Percentiles rank a stretch among this genome's conserved stretches.
These are phyloP conservation scores for Platerodrilus igneus DNA, from an alignment of 2,888 invertebrate genomes.

Conservation along the genomic window DNA sequence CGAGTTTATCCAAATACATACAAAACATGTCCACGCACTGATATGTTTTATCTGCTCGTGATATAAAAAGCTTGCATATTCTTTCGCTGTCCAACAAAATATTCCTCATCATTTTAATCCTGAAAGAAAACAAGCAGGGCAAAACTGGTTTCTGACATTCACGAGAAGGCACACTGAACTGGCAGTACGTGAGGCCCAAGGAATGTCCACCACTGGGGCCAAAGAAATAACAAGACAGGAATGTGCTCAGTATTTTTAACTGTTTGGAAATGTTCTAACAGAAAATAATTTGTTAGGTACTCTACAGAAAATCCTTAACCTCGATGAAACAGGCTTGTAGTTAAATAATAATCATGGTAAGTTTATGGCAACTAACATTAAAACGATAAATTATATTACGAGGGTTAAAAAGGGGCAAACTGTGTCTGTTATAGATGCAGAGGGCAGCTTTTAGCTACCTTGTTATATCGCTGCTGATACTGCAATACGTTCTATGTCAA, in stretches of 20 bases:
- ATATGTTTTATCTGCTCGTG: no score
- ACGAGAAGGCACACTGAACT: slow-evolving; percentile 12
- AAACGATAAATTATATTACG: no score
- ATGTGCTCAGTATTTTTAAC: slow-evolving; percentile 17
- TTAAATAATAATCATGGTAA: no score
- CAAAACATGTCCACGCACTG: slow-evolving; percentile 15
- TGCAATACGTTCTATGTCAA: no score
- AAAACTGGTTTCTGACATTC: slow-evolving; percentile 16
- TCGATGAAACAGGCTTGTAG: slow-evolving; percentile 11
- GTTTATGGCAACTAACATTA: no score
- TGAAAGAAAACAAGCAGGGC: slow-evolving; percentile 13
- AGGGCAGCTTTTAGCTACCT: no score
- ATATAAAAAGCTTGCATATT: slow-evolving; percentile 17
- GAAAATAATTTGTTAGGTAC: slow-evolving; percentile 15
- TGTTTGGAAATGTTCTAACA: slow-evolving; percentile 17
- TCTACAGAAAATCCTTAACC: slow-evolving; percentile 17
- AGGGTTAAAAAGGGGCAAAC: no score
- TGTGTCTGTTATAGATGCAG: no score
- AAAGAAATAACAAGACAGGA: slow-evolving; percentile 16
- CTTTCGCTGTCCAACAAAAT: slow-evolving; percentile 14
- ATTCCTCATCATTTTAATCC: slow-evolving; percentile 15
- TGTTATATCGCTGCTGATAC: no score
- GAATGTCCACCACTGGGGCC: slow-evolving; percentile 7
- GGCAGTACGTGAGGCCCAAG: slow-evolving; percentile 8
- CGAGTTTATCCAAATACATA: slow-evolving; percentile 17